Evolutionary conservation across 2,797 vertebrate species (phyloP).

Genomic region (Enteromius paludinosus): DNA sequence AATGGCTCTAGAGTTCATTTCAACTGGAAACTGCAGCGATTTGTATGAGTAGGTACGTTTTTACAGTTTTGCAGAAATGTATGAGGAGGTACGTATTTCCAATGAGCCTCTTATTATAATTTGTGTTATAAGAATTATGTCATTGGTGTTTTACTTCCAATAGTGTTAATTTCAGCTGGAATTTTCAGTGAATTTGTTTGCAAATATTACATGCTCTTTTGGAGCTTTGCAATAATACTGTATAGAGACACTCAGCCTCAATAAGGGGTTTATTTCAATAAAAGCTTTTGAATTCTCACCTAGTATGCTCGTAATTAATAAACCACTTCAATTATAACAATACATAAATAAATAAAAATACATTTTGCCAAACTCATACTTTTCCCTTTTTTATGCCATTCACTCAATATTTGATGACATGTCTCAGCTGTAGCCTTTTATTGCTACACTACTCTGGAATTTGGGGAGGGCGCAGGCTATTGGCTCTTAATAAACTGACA

Average conservation of each 20-base stretch:
- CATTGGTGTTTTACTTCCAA: neutral
- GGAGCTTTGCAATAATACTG: neutral
- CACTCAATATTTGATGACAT: slow-evolving; percentile 27
- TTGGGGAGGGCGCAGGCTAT: slow-evolving; percentile 33
- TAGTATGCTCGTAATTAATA: neutral
- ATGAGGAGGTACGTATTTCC: too few species aligned
- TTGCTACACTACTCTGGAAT: slow-evolving; percentile 42
- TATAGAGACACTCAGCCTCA: neutral
- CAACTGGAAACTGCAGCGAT: too few species aligned
- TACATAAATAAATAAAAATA: neutral
- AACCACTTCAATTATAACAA: neutral
- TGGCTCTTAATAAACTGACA: slow-evolving; percentile 38
- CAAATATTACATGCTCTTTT: neutral
- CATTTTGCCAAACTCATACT: too few species aligned
- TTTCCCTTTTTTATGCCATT: slow-evolving; percentile 24
- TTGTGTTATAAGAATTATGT: neutral
- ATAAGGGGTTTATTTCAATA: neutral
- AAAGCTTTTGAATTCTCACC: neutral
- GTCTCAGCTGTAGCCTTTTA: slow-evolving; percentile 38
- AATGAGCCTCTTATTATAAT: neutral
- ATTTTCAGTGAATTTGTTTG: neutral
- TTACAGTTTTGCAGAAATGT: too few species aligned
- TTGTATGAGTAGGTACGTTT: too few species aligned
- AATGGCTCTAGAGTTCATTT: too few species aligned
- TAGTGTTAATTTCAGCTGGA: neutral